Evolutionary conservation across 2,113 vertebrate genomes (phyloP), one percentile per base, ranked within the genome.

Genomic region (Neoarius graeffei): DNA sequence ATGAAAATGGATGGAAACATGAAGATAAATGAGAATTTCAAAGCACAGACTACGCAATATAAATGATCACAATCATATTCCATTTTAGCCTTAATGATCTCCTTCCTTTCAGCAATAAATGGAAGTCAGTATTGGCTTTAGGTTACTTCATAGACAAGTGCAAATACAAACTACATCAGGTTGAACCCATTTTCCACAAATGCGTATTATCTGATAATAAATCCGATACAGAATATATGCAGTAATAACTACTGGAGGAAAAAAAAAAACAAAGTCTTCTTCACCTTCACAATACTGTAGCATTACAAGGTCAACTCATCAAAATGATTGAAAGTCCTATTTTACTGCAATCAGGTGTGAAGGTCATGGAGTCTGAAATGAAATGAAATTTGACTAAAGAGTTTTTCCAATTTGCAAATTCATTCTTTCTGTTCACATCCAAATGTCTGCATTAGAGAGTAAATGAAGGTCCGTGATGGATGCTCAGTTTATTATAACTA

Each of bases 1-100:
- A 64, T 69, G 62, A 17, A 85, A 85, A 80, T 80, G 50, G 82
- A 84, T 54, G 52, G 59, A 79, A 80, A 79, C 56, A 85, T 69
- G 73, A 80, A 88, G 87, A 88, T 85, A 80, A 85, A 88, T 84
- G 73, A 85, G 73, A 80, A 48, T 77, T 85, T 56, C 82, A n/a
- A 84, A 80, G 64, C 69, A 67, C 80, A 83, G 80, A 74, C 82
- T 59, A 20, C 7, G 25, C 87, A 85, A 62, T n/a, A 85, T 80
- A 88, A 88, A 85, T 69, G 62, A 77, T 85, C 64, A 67, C 57
- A 52, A 56, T 56, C 57, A 30, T 17, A 76, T 66, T 35, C 48
- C 25, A 57, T 85, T 30, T 83, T 66, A 80, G 23, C 27, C 62
- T 50, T 88, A 85, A 84, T 79, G 30, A 80, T 27, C 62, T 80